These are phyloP conservation scores for Aphaenogaster floridana DNA, from an alignment of 1,140 invertebrate species.

Conservation along the genomic window DNA sequence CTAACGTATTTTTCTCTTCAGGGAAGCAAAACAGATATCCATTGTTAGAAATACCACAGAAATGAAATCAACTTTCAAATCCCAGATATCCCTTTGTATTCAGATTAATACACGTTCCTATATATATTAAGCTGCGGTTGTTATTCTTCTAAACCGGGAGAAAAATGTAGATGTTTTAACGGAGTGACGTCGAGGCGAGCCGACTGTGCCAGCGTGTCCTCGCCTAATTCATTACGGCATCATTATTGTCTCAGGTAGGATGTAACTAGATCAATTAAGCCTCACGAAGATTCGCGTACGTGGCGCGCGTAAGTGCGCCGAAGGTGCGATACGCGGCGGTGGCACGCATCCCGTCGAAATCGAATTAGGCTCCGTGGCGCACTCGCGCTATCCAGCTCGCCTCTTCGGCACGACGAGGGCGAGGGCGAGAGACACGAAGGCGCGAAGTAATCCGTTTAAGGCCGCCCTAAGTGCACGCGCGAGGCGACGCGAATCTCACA, in stretches of 20 bases:
- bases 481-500: conserved; percentile 58
- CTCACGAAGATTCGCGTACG: conserved; percentile 52
- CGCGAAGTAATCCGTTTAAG: conserved; percentile 73
- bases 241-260: conserved; percentile 70
- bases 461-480: conserved; percentile 68
- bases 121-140: neutral
- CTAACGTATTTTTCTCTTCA: neutral
- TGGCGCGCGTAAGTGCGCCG: conserved; percentile 13
- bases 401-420: conserved; percentile 16
- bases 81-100: neutral
- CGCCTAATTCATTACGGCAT: conserved; percentile 62
- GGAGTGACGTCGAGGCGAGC: conserved; percentile 11
- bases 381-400: conserved; percentile 22
- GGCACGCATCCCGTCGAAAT: conserved; percentile 54
- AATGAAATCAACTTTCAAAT: neutral
- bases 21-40: neutral
- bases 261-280: conserved; percentile 78
- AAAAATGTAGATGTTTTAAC: conserved; percentile 15
- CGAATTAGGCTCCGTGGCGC: conserved; percentile 52
- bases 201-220: conserved; percentile 1
- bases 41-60: conserved; percentile 4
- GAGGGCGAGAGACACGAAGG: conserved; percentile 58
- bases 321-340: conserved; percentile 14
- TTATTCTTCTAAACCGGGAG: neutral
- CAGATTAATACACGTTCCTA: neutral